phyloP scores from a whole-genome alignment of 2,113 vertebrate species.

The Callocephalon fimbriatum region DNA sequence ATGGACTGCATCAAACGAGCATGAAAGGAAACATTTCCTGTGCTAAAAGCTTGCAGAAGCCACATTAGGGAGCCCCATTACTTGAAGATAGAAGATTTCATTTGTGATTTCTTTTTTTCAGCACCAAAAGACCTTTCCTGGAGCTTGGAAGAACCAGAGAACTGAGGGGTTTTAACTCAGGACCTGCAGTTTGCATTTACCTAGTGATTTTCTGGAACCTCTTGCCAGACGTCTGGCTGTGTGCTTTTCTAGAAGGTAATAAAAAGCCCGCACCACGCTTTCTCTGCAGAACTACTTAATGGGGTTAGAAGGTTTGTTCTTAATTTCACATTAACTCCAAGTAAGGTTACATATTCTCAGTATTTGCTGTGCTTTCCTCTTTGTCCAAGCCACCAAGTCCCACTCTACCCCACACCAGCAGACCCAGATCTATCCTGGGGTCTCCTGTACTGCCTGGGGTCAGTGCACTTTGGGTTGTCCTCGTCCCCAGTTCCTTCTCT shows the following conservation, averaged over 20 bases:
- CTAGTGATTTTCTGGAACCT: not conserved
- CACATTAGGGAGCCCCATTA: not conserved
- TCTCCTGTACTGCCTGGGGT: not conserved
- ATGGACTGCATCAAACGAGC: not conserved
- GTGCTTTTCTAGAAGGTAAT: slow-evolving; percentile 13
- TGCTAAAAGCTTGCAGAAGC: not conserved
- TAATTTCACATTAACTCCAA: not conserved
- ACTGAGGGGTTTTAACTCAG: not conserved
- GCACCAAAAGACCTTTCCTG: not conserved
- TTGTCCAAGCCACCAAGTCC: not conserved
- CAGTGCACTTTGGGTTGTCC: accelerated
- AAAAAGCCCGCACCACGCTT: not conserved
- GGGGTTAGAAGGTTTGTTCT: not conserved
- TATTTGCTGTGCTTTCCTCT: not conserved
- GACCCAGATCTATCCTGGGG: not conserved
- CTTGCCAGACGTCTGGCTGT: not conserved
- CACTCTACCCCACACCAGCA: not conserved
- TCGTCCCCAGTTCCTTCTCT: not conserved
- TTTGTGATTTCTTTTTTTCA: not conserved
- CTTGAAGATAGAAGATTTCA: not conserved
- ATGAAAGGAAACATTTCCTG: not conserved
- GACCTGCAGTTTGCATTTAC: slow-evolving; percentile 8
- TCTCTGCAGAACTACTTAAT: slow-evolving; percentile 37
- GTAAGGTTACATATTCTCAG: not conserved
- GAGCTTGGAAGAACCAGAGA: not conserved